Evolutionary conservation across 2,797 vertebrate genomes (phyloP).

Genomic region (Oryzias sinensis): DNA sequence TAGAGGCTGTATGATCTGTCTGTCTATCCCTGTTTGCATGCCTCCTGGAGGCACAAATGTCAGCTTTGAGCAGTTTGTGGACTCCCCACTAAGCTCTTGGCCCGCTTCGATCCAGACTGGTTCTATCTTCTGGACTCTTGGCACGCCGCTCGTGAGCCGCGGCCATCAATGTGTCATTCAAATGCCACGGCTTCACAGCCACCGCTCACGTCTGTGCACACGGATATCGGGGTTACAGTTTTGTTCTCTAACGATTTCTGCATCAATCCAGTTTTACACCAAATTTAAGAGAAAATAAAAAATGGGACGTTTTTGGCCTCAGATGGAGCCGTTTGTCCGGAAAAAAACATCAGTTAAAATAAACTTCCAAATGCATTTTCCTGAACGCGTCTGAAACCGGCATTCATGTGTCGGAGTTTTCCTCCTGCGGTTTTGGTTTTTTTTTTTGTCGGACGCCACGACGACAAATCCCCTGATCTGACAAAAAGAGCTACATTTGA

Average conservation of each 20-base stretch:
- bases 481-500: too few relatives aligned
- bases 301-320: too few relatives aligned
- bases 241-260: slow-evolving; percentile 27
- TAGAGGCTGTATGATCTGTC: slow-evolving; percentile 54
- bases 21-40: slow-evolving; percentile 77
- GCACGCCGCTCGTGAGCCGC: slow-evolving; percentile 61
- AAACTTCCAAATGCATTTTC: too few relatives aligned
- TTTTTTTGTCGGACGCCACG: too few relatives aligned
- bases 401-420: too few relatives aligned
- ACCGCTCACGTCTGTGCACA: slow-evolving; percentile 58
- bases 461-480: too few relatives aligned
- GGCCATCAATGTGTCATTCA: slow-evolving; percentile 80
- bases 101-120: slow-evolving; percentile 78
- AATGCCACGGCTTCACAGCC: slow-evolving; percentile 74
- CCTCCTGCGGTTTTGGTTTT: too few relatives aligned
- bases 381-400: too few relatives aligned
- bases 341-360: too few relatives aligned
- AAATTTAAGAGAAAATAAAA: too few relatives aligned
- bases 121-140: slow-evolving; percentile 85
- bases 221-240: slow-evolving; percentile 64
- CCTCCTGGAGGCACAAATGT: slow-evolving; percentile 86
- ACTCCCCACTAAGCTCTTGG: slow-evolving; percentile 85
- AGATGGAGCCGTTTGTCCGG: too few relatives aligned
- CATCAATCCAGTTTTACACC: background rate
- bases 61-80: slow-evolving; percentile 84